phyloP scores from a whole-genome alignment of 2,113 vertebrate genomes.

The Oryzias celebensis region DNA sequence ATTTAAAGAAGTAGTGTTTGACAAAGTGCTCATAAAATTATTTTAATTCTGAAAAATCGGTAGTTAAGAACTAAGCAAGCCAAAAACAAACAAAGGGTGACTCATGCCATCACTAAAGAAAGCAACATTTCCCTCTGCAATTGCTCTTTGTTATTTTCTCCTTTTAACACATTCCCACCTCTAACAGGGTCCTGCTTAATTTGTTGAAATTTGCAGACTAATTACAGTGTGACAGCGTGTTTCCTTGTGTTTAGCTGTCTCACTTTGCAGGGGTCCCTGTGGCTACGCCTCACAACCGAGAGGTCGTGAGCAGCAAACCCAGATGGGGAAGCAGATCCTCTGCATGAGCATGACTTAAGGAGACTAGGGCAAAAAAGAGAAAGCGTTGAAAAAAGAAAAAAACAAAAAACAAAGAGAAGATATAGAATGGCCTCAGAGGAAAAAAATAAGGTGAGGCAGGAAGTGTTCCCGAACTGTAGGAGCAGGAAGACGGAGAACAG shows the following conservation, averaged over 20 bases:
- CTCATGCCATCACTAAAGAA: neutral
- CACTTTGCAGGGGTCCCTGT: conserved; percentile 29
- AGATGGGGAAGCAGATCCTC: conserved; percentile 22
- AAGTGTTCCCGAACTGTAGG: conserved; percentile 24
- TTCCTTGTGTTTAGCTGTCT: conserved; percentile 47
- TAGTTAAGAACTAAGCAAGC: too few species aligned
- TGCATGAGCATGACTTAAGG: conserved; percentile 7
- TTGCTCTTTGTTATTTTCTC: conserved; percentile 12
- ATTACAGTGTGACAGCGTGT: conserved; percentile 59
- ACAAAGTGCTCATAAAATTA: too few species aligned
- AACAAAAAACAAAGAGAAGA: neutral
- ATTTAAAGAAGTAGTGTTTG: too few species aligned
- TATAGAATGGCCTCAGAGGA: conserved; percentile 4
- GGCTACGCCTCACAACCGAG: conserved; percentile 52
- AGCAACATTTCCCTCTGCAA: neutral
- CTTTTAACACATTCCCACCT: conserved; percentile 19
- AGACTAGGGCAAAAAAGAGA: conserved; percentile 17
- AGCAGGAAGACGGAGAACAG: conserved; percentile 34
- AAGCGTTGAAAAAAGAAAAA: neutral
- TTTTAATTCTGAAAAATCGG: too few species aligned
- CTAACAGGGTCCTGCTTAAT: conserved; percentile 74
- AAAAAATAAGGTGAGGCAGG: conserved; percentile 40
- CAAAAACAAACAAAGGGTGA: too few species aligned
- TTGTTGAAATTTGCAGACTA: conserved; percentile 70
- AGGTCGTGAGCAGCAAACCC: conserved; percentile 44